phyloP scores from a whole-genome alignment of 30 jellyfish, hydroid and myxozoan genomes.

The Hydra vulgaris region DNA sequence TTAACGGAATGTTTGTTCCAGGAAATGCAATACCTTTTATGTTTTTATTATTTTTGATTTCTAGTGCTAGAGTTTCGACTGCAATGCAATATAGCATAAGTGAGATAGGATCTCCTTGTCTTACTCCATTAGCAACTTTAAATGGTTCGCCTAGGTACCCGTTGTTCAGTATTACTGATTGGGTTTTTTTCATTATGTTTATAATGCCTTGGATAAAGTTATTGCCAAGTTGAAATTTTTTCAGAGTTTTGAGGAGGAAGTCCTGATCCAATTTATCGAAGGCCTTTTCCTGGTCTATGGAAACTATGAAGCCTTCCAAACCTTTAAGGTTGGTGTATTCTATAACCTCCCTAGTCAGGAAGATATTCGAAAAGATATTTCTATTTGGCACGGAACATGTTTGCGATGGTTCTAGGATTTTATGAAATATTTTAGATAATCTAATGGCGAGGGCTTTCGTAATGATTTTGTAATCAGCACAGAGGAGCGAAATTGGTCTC shows the following conservation, averaged over 20 bases:
- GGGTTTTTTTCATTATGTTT: neutral
- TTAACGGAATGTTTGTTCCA: neutral
- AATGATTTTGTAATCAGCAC: conserved; percentile 25
- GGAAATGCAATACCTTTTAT: neutral
- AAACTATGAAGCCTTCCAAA: neutral
- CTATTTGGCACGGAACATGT: conserved; percentile 45
- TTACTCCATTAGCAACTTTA: neutral
- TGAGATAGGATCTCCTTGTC: neutral
- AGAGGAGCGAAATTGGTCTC: conserved; percentile 18
- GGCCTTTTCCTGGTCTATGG: conserved; percentile 41
- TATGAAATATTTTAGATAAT: neutral
- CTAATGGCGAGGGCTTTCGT: conserved; percentile 18
- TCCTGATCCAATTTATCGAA: conserved; percentile 35
- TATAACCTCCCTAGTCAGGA: conserved; percentile 18
- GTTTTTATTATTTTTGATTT: neutral
- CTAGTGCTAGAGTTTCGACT: neutral
- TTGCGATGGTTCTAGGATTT: conserved; percentile 16
- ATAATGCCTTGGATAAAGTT: neutral
- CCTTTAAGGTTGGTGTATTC: conserved; percentile 2
- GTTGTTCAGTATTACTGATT: neutral
- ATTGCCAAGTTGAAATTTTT: conserved; percentile 3
- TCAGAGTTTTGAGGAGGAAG: conserved; percentile 9
- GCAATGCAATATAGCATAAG: neutral
- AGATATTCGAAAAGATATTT: conserved; percentile 13
- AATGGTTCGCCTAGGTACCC: neutral